Evolutionary conservation across 2,888 invertebrate species (phyloP).

Genomic region (Leucozona laternaria): DNA sequence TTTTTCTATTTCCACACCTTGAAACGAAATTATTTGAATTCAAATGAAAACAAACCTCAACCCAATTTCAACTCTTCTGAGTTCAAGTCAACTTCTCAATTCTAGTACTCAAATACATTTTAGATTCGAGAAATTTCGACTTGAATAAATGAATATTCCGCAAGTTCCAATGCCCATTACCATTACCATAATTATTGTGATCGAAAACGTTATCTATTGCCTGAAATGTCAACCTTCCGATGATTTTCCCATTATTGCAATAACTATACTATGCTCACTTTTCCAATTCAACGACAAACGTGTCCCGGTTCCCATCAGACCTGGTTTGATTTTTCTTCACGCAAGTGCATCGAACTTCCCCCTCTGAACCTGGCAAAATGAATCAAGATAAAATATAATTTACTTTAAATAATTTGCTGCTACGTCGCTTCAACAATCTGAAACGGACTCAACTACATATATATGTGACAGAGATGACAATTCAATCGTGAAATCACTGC

Average conservation of each 20-base stretch:
- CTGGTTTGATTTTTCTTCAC: slow-evolving; percentile 15
- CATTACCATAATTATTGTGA: not conserved
- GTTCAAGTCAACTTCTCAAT: too few relatives aligned
- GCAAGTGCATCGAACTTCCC: slow-evolving; percentile 61
- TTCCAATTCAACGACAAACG: not conserved
- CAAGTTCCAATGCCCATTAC: not conserved
- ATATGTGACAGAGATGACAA: slow-evolving; percentile 65
- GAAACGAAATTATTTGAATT: too few relatives aligned
- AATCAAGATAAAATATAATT: slow-evolving; percentile 63
- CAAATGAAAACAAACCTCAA: too few relatives aligned
- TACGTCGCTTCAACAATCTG: not conserved
- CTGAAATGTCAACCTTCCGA: not conserved
- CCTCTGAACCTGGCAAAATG: slow-evolving; percentile 46
- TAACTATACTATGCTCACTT: not conserved
- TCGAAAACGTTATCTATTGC: not conserved
- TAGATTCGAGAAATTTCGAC: not conserved
- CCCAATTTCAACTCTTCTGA: too few relatives aligned
- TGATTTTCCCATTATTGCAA: not conserved
- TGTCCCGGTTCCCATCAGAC: not conserved
- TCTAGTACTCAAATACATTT: too few relatives aligned
- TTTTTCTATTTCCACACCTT: too few relatives aligned
- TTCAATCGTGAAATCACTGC: slow-evolving; percentile 60
- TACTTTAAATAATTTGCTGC: slow-evolving; percentile 47
- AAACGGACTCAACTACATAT: not conserved
- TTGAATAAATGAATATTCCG: not conserved